Evolutionary conservation across 2,113 vertebrate genomes (phyloP), one percentile per base, ranked within the genome.

Genomic region (Urocolius indicus): DNA sequence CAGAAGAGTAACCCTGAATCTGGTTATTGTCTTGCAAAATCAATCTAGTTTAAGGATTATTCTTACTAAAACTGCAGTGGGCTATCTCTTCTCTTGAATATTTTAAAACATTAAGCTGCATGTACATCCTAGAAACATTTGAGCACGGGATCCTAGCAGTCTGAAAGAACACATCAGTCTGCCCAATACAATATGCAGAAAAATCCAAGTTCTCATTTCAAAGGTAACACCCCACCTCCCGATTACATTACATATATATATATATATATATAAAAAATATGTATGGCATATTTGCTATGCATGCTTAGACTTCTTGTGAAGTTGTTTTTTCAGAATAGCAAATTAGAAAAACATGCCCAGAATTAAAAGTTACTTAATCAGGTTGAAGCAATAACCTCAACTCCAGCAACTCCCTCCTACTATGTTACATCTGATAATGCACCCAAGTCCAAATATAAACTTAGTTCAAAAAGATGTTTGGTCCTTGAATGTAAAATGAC

Each of bases 291-390:
- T 97, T 97, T 97, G 90, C 80, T 93, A 87, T 51, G 81, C 66
- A 93, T 97, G 74, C 81, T 61, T 90, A 88, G 93, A 58, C 76
- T 95, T 85, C 95, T 93, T 95, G 80, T 95, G 91, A 97, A 97
- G 96, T 97, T 97, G 95, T 94, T 97, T 97, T 97, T 96, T 92
- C 95, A 94, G 93, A 92, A 95, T 36, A 77, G 96, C 79, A 98
- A 98, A 98, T 98, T 96, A 96, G 97, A 98, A 98, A 98, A 98
- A 97, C 93, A 96, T 98, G 98, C 90, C 57, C 62, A 86, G 97
- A 96, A 94, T 97, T 96, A 97, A 96, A 97, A 94, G 96, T 95
- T 97, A 95, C 96, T 98, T 97, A 97, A 97, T 97, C 95, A 55
- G 87, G 75, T 95, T 96, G 97, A 98, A 96, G 95, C 92, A 89